Conservation (phyloP, 2,113 vertebrate genomes). For the Cephalopholis sonnerati region DNA sequence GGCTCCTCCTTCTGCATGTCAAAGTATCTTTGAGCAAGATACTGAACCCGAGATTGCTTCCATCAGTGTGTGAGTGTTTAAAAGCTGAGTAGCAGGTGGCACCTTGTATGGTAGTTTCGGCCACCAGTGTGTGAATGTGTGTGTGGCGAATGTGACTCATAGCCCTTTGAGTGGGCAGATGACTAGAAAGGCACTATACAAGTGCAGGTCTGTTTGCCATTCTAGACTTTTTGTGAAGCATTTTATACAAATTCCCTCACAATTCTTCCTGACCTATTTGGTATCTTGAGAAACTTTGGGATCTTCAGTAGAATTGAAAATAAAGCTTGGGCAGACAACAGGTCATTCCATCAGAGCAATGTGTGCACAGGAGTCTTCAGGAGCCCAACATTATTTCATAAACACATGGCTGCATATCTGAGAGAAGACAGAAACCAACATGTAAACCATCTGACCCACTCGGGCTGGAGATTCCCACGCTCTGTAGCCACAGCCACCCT, state of each 20-base stretch:
- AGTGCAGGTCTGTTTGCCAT: too few relatives aligned
- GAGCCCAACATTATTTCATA: background rate
- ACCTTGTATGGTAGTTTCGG: too few relatives aligned
- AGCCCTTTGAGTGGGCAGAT: too few relatives aligned
- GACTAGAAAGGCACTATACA: too few relatives aligned
- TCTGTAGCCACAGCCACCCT: constrained; percentile 31
- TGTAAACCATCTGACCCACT: constrained; percentile 33
- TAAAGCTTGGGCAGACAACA: background rate
- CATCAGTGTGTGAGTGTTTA: too few relatives aligned
- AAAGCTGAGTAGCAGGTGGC: too few relatives aligned
- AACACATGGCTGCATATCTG: background rate
- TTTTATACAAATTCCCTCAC: background rate
- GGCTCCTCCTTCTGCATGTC: too few relatives aligned
- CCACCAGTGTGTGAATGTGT: too few relatives aligned
- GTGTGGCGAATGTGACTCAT: too few relatives aligned
- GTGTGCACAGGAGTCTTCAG: background rate
- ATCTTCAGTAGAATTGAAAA: too few relatives aligned
- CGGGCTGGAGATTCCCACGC: constrained; percentile 18
- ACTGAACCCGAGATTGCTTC: too few relatives aligned
- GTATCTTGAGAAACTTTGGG: background rate
- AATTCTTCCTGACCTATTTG: background rate
- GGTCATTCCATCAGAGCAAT: background rate
- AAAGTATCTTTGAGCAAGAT: too few relatives aligned
- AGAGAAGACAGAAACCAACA: constrained; percentile 26
- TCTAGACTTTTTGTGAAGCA: background rate